Evolutionary conservation across 2,113 vertebrate genomes (phyloP).

Genomic region (Pituophis catenifer): DNA sequence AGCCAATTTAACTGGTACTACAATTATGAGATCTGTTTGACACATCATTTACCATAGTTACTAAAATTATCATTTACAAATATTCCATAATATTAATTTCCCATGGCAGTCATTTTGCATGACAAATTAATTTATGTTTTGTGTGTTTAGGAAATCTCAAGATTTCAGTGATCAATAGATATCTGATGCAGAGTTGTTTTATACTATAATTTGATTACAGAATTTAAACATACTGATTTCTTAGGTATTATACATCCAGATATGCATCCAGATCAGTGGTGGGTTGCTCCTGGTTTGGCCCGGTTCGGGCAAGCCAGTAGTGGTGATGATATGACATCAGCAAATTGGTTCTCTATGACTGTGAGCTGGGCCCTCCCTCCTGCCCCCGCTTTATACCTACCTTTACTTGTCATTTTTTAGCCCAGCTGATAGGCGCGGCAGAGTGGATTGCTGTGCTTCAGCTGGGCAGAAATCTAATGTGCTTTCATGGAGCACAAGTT

Average conservation of each 20-base stretch:
- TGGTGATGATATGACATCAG: too few relatives aligned
- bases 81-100: constrained; percentile 51
- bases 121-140: constrained; percentile 62
- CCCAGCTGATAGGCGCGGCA: too few relatives aligned
- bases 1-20: neutral
- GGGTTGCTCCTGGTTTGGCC: too few relatives aligned
- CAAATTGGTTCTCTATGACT: too few relatives aligned
- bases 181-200: constrained; percentile 55
- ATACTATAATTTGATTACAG: constrained; percentile 67
- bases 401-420: too few relatives aligned
- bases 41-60: constrained; percentile 26
- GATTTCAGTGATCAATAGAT: constrained; percentile 60
- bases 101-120: constrained; percentile 60
- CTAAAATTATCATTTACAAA: constrained; percentile 45
- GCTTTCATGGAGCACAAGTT: too few relatives aligned
- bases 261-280: constrained; percentile 35
- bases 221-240: constrained; percentile 55
- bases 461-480: too few relatives aligned
- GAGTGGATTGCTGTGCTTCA: too few relatives aligned
- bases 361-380: too few relatives aligned
- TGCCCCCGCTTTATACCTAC: too few relatives aligned
- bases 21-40: constrained; percentile 22
- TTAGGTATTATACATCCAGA: constrained; percentile 19
- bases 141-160: constrained; percentile 57
- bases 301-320: too few relatives aligned